Conservation (phyloP, 2,797 vertebrate species). For the Paguma larvata region DNA sequence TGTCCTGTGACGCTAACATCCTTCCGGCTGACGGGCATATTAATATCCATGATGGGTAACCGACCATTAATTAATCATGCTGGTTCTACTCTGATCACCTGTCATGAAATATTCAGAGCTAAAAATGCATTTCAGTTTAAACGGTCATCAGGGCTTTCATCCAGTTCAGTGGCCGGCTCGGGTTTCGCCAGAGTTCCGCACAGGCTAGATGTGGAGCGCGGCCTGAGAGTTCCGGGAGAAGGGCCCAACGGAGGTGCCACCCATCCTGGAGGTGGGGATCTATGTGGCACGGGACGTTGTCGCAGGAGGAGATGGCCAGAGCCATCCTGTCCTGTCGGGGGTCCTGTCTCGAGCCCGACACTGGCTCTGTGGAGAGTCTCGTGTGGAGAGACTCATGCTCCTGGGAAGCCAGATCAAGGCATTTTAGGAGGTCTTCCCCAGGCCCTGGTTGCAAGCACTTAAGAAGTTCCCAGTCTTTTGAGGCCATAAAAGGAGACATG, state of each 20-base stretch:
- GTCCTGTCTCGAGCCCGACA: background rate
- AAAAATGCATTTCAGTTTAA: conserved; percentile 77
- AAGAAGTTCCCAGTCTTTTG: background rate
- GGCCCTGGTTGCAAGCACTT: background rate
- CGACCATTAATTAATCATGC: conserved; percentile 76
- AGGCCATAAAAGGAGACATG: background rate
- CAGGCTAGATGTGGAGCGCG: background rate
- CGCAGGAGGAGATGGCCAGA: background rate
- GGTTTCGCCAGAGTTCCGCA: conserved; percentile 42
- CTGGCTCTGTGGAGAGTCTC: background rate
- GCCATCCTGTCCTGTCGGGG: background rate
- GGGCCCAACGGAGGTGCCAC: background rate
- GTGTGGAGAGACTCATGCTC: no score
- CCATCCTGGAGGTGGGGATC: background rate
- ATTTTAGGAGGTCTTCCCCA: background rate
- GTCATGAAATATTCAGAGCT: conserved; percentile 82
- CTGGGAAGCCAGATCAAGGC: background rate
- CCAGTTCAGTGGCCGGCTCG: conserved; percentile 35
- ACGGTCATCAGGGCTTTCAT: conserved; percentile 71
- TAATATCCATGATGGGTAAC: conserved; percentile 54
- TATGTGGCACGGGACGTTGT: background rate
- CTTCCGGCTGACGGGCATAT: conserved; percentile 63
- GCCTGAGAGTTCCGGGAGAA: conserved; percentile 18
- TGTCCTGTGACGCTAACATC: conserved; percentile 64
- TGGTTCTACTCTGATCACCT: conserved; percentile 62